These are phyloP conservation scores for Gymnodraco acuticeps DNA, from an alignment of 2,797 vertebrate genomes.

Conservation along the genomic window DNA sequence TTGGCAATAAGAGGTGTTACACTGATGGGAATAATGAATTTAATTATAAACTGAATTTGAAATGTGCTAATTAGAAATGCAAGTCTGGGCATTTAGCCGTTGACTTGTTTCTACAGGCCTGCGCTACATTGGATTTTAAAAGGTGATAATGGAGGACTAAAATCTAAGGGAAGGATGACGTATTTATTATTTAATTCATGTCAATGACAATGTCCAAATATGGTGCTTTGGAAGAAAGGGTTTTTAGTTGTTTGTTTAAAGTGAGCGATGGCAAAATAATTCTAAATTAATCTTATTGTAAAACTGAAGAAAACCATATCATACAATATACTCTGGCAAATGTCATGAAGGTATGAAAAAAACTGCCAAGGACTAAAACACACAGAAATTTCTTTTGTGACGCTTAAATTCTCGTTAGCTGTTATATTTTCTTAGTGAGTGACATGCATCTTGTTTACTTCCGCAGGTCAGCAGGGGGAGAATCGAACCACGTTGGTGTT, in stretches of 20 bases:
- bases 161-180: constrained; percentile 34
- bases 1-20: constrained; percentile 42
- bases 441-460: background rate
- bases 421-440: constrained; percentile 4
- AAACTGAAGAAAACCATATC: background rate
- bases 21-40: constrained; percentile 60
- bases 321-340: too few relatives aligned
- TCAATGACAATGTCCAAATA: constrained; percentile 16
- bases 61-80: constrained; percentile 75
- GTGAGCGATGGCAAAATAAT: background rate
- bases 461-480: constrained; percentile 94
- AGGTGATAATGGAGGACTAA: constrained; percentile 73
- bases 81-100: constrained; percentile 52
- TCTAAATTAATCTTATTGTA: background rate
- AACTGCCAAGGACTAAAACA: too few relatives aligned
- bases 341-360: too few relatives aligned
- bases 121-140: constrained; percentile 46
- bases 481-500: constrained; percentile 95
- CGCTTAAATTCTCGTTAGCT: background rate
- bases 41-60: constrained; percentile 63
- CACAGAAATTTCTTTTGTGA: too few relatives aligned
- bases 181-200: constrained; percentile 41
- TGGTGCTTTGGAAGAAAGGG: constrained; percentile 11
- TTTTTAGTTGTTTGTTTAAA: constrained; percentile 19
- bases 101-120: constrained; percentile 71